phyloP scores from a whole-genome alignment of 2,113 vertebrate genomes.

The Lynx canadensis region DNA sequence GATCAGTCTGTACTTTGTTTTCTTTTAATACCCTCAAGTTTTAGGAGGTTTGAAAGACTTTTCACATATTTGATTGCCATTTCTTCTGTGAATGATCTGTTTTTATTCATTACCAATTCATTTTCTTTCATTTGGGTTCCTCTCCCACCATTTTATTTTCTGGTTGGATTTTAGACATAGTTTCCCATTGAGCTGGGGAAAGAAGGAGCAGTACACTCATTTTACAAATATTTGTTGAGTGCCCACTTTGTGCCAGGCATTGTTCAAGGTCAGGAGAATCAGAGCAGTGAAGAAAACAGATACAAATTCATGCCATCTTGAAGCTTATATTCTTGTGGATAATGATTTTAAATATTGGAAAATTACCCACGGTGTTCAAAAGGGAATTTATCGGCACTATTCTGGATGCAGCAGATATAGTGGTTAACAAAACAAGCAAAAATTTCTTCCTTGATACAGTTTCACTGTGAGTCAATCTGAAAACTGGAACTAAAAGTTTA shows the following conservation, averaged over 20 bases:
- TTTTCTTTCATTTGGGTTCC: conserved; percentile 20
- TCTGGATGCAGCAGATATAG: neutral
- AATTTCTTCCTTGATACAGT: neutral
- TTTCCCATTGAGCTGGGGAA: neutral
- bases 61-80: neutral
- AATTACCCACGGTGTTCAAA: neutral
- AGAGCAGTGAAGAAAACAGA: neutral
- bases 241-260: neutral
- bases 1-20: neutral
- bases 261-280: neutral
- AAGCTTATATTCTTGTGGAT: neutral
- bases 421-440: neutral
- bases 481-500: conserved; percentile 26
- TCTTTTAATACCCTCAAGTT: neutral
- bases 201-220: neutral
- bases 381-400: neutral
- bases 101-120: neutral
- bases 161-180: neutral
- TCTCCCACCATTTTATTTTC: neutral
- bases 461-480: neutral
- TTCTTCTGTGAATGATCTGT: neutral
- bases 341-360: neutral
- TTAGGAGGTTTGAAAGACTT: neutral
- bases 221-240: conserved; percentile 7
- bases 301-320: neutral